Percentiles rank a stretch among this genome's conserved stretches.
These are phyloP conservation scores for Ooceraea biroi DNA, from an alignment of 1,140 invertebrate species.

Conservation along the genomic window DNA sequence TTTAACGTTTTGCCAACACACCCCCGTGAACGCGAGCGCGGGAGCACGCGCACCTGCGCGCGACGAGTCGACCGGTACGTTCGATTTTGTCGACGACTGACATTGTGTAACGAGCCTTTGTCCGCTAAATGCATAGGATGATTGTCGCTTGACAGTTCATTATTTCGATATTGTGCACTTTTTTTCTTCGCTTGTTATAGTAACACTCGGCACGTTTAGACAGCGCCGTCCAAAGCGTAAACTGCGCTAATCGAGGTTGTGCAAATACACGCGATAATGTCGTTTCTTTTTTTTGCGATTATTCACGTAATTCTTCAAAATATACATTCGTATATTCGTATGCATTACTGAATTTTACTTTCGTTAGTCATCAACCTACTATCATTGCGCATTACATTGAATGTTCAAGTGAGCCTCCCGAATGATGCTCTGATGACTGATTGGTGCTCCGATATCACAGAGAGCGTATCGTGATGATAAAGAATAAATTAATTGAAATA, in stretches of 20 bases:
- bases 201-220: conserved; percentile 33
- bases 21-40: background rate
- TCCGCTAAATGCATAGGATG: conserved; percentile 45
- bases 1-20: conserved; percentile 62
- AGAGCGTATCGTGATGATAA: background rate
- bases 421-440: background rate
- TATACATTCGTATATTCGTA: no score
- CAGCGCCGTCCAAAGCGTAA: background rate
- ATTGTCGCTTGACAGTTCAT: conserved; percentile 61
- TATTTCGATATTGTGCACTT: conserved; percentile 55
- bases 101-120: conserved; percentile 62
- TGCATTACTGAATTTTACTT: no score
- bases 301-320: background rate
- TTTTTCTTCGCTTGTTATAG: conserved; percentile 17
- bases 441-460: background rate
- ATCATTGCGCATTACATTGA: background rate
- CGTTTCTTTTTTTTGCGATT: background rate
- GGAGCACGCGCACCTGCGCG: no score
- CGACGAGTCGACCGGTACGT: conserved; percentile 28
- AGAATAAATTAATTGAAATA: background rate
- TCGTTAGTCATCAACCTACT: no score
- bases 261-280: background rate
- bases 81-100: conserved; percentile 59
- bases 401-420: background rate
- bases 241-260: background rate